phyloP scores from a whole-genome alignment of 2,113 vertebrate genomes.

The Panthera uncia region DNA sequence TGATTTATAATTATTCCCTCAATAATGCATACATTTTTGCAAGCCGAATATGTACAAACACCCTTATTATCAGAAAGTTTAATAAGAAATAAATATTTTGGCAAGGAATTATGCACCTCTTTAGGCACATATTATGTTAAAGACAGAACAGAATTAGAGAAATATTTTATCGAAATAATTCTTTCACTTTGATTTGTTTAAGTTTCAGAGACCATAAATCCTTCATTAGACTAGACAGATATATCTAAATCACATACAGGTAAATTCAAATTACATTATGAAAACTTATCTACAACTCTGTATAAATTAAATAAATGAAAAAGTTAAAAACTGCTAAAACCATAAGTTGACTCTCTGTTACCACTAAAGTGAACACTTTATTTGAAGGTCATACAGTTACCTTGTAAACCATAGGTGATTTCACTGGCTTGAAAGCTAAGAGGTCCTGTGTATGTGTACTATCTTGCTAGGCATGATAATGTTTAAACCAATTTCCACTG shows the following conservation, averaged over 20 bases:
- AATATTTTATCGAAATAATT: conserved; percentile 14
- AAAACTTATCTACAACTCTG: not conserved
- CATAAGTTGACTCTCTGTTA: not conserved
- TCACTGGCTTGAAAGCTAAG: not conserved
- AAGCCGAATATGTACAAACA: not conserved
- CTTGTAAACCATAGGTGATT: not conserved
- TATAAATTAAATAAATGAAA: not conserved
- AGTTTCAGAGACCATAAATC: not conserved
- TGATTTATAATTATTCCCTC: not conserved
- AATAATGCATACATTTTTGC: not conserved
- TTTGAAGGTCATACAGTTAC: not conserved
- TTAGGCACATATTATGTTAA: not conserved
- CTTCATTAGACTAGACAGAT: not conserved
- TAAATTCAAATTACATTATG: not conserved
- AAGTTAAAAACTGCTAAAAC: not conserved
- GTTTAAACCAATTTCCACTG: not conserved
- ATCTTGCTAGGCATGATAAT: not conserved
- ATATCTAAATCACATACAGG: not conserved
- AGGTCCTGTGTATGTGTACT: not conserved
- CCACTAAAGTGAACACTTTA: not conserved
- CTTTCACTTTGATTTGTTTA: not conserved
- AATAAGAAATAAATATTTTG: not conserved
- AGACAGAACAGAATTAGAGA: not conserved
- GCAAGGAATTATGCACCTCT: not conserved
- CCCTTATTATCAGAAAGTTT: not conserved